phyloP scores from a whole-genome alignment of 2,797 vertebrate species.

The Staurois parvus region DNA sequence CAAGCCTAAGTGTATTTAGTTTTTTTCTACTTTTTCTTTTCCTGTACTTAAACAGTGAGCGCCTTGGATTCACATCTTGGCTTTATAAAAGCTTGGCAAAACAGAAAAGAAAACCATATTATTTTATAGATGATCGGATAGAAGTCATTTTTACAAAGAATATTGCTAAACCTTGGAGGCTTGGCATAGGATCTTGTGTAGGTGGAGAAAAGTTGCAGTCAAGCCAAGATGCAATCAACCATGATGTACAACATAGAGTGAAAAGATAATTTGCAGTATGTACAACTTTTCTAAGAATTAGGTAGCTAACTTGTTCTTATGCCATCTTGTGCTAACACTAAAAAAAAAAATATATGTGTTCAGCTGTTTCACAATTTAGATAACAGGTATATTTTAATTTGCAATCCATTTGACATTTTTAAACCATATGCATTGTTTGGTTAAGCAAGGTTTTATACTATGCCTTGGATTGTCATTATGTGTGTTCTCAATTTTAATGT shows the following conservation, averaged over 20 bases:
- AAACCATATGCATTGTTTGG: slow-evolving; percentile 16
- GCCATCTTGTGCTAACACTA: background rate
- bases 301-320: slow-evolving; percentile 17
- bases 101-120: slow-evolving; percentile 57
- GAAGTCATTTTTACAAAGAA: slow-evolving; percentile 80
- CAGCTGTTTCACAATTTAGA: background rate
- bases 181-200: slow-evolving; percentile 76
- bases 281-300: slow-evolving; percentile 31
- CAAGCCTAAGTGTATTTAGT: slow-evolving; percentile 44
- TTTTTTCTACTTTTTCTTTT: slow-evolving; percentile 58
- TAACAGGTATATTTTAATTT: slow-evolving; percentile 17
- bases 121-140: slow-evolving; percentile 70
- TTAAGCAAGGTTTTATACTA: background rate
- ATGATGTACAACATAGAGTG: slow-evolving; percentile 71
- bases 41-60: slow-evolving; percentile 56
- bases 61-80: slow-evolving; percentile 54
- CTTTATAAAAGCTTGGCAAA: slow-evolving; percentile 59
- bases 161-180: slow-evolving; percentile 79
- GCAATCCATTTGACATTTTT: background rate
- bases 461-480: slow-evolving; percentile 23
- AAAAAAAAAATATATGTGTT: background rate
- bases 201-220: slow-evolving; percentile 75
- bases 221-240: slow-evolving; percentile 78
- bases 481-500: slow-evolving; percentile 38
- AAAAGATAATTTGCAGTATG: slow-evolving; percentile 48